Evolutionary conservation across 2,797 vertebrate genomes (phyloP).

Genomic region (Oreonectes daqikongensis): DNA sequence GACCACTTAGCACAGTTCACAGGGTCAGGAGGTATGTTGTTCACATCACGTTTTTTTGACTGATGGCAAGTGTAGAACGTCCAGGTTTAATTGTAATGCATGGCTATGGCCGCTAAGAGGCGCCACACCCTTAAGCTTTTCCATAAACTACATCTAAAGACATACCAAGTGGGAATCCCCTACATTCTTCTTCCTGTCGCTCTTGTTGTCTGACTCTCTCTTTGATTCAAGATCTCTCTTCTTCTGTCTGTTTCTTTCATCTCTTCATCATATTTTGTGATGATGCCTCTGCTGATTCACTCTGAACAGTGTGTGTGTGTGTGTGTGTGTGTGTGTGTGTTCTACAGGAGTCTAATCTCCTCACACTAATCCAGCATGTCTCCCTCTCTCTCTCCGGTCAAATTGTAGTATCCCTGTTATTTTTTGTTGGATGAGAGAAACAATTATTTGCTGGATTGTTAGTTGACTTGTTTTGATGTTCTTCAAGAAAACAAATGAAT

Average conservation of each 20-base stretch:
- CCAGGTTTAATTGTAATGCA: constrained; percentile 51
- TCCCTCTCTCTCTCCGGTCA: constrained; percentile 11
- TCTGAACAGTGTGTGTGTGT: constrained; percentile 46
- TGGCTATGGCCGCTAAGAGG: constrained; percentile 69
- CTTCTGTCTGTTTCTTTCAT: constrained; percentile 13
- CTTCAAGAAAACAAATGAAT: no score
- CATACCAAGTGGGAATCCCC: constrained; percentile 69
- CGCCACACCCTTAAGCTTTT: constrained; percentile 64
- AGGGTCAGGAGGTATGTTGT: no score
- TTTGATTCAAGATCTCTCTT: background rate
- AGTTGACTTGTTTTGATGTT: background rate
- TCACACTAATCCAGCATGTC: constrained; percentile 74
- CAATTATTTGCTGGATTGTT: background rate
- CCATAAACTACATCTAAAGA: constrained; percentile 51
- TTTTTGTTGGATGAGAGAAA: no score
- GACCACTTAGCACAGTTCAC: no score
- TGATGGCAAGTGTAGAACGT: background rate
- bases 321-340: no score
- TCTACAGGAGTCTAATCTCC: constrained; percentile 76
- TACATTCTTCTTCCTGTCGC: constrained; percentile 61
- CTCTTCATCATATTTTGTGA: constrained; percentile 62
- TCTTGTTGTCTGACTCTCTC: constrained; percentile 45
- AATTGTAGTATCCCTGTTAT: constrained; percentile 8
- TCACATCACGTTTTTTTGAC: no score
- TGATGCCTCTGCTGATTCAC: constrained; percentile 33